Base-by-base conservation (phyloP, 2,888 invertebrate species). In the Eupithecia subfuscata region DNA sequence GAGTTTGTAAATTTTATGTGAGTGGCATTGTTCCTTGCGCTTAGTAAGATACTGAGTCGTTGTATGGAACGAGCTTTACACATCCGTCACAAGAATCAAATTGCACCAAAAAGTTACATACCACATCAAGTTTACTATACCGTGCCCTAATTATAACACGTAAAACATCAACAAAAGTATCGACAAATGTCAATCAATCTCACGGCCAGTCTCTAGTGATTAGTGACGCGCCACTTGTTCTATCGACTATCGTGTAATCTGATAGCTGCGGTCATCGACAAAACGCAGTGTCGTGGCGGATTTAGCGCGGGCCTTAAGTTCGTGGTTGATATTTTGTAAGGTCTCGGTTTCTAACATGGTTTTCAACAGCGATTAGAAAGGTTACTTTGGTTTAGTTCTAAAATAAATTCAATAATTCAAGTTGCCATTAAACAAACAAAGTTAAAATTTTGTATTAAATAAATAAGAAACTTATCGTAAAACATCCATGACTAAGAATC, bases 141-240 rank as follows among this genome's bases (percentile, higher is more conserved):
- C 87, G 79, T 82, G 81, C 76, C 86, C 86, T 89, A 88, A 89
- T 91, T 90, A 89, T 90, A 87, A 86, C 86, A 82, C 86, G 83
- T 84, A 83, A 85, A 82, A 85, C 85, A 91, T 93, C 93, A 79
- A 85, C 85, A 84, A 80, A 80, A 82, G 87, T 92, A 86, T 83
- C 80, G 80, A 82, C 83, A 84, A 79, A 86, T 83, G 94, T 90
- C 94, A 91, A 89, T 94, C 94, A 93, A 88, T 90, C 87, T 89
- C 86, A 90, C 90, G 87, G 86, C 82, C 85, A 86, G 93, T 94
- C 94, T 76, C 83, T 83, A 84, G 79, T 82, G 82, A 91, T 94
- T 94, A 94, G 91, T 92, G 86, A 87, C 88, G 91, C 83, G 82
- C 87, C 88, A 89, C 83, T 91, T 87, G 86, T 84, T 86, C 69